These are phyloP conservation scores for Philhelius pedissequus DNA, from an alignment of 2,888 invertebrate species.

Conservation along the genomic window DNA sequence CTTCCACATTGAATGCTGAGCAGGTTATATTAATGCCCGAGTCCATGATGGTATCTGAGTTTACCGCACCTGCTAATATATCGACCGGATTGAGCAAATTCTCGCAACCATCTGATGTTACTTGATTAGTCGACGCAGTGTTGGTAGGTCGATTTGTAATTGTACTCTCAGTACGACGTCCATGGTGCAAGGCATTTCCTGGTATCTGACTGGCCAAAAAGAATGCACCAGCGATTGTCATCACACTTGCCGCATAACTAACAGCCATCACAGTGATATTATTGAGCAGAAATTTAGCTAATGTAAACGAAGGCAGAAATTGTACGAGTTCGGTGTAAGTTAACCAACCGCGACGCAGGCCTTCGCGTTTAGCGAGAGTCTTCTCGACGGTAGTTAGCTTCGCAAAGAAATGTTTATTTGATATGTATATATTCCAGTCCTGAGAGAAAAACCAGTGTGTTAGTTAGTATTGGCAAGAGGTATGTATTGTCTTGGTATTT, in stretches of 20 bases:
- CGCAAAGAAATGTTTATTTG: constrained; percentile 86
- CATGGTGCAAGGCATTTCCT: constrained; percentile 78
- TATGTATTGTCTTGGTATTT: background rate
- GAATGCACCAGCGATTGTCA: constrained; percentile 79
- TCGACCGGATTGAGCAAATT: constrained; percentile 46
- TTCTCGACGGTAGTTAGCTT: constrained; percentile 86
- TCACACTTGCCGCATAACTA: constrained; percentile 78
- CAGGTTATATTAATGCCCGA: constrained; percentile 69
- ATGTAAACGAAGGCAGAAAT: constrained; percentile 76
- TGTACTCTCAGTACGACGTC: constrained; percentile 49
- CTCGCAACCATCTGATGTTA: constrained; percentile 34
- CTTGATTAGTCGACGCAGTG: constrained; percentile 12
- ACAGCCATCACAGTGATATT: constrained; percentile 76
- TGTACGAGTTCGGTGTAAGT: constrained; percentile 89
- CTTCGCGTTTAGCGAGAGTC: constrained; percentile 87
- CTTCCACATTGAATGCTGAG: constrained; percentile 73
- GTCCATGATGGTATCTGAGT: constrained; percentile 17
- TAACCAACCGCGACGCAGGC: constrained; percentile 87
- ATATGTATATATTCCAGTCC: constrained; percentile 94
- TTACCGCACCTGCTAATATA: background rate
- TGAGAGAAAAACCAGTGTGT: constrained; percentile 65
- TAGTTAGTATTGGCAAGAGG: background rate
- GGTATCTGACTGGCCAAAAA: constrained; percentile 80
- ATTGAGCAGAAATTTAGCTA: constrained; percentile 76
- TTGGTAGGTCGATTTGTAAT: background rate